A percentile compares a stretch with the other conserved stretches of the same genome.
phyloP scores from a whole-genome alignment of 2,888 invertebrate genomes.

The Erebia aethiops region DNA sequence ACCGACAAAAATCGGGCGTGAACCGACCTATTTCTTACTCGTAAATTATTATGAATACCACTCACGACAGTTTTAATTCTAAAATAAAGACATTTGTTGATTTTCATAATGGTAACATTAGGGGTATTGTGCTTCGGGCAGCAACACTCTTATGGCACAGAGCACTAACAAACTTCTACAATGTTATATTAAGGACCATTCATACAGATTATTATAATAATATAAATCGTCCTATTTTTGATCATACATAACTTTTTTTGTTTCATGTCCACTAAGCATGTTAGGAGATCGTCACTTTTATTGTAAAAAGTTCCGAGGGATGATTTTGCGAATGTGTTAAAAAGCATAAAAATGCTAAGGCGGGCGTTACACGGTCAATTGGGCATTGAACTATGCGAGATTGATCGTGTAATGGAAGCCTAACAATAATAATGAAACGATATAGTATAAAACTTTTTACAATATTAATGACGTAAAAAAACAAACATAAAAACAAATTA shows the following conservation, averaged over 20 bases:
- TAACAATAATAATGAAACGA: not conserved
- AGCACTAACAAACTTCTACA: slow-evolving; percentile 63
- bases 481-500: slow-evolving; percentile 47
- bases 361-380: no score
- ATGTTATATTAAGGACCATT: slow-evolving; percentile 80
- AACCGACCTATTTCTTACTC: not conserved
- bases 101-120: slow-evolving; percentile 76
- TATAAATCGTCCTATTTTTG: not conserved
- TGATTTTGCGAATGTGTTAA: not conserved
- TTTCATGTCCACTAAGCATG: slow-evolving; percentile 46
- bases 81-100: slow-evolving; percentile 42
- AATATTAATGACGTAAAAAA: slow-evolving; percentile 24
- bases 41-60: not conserved
- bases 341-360: not conserved
- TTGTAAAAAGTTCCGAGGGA: slow-evolving; percentile 4
- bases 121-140: slow-evolving; percentile 70
- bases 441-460: slow-evolving; percentile 3
- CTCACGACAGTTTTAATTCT: not conserved
- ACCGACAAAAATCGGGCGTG: not conserved
- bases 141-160: slow-evolving; percentile 81
- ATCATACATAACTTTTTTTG: slow-evolving; percentile 10
- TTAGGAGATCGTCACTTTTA: slow-evolving; percentile 24
- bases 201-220: slow-evolving; percentile 17
- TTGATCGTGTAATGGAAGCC: no score
- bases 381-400: no score